Percentiles rank a stretch among this genome's conserved stretches.
phyloP scores from a whole-genome alignment of 2,888 invertebrate species.

The Nebria brevicollis region DNA sequence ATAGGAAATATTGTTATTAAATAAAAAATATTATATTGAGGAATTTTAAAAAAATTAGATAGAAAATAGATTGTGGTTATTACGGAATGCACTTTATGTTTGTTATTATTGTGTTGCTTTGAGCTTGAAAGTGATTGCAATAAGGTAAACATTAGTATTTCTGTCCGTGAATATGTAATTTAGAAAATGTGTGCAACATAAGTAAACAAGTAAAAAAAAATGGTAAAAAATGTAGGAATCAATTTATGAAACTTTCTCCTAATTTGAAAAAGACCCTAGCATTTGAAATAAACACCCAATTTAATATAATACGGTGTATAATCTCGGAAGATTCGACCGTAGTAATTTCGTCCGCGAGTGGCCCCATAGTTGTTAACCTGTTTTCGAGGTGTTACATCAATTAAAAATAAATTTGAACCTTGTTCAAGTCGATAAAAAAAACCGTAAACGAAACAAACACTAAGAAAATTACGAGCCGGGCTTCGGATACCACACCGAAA shows the following conservation, averaged over 20 bases:
- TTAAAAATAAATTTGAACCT: slow-evolving; percentile 44
- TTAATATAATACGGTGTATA: not conserved
- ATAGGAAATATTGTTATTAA: no score
- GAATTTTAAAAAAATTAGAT: not conserved
- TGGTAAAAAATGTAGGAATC: not conserved
- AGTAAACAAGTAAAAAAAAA: not conserved
- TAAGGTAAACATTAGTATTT: not conserved
- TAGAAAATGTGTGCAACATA: not conserved
- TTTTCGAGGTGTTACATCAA: slow-evolving; percentile 38
- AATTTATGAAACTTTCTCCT: not conserved
- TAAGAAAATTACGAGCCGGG: slow-evolving; percentile 23
- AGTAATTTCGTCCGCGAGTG: not conserved
- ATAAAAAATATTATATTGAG: not conserved
- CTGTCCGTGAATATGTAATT: not conserved
- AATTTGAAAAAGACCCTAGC: not conserved
- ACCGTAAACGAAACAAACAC: slow-evolving; percentile 12
- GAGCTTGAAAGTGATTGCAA: not conserved
- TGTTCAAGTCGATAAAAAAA: slow-evolving; percentile 35
- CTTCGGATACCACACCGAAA: slow-evolving; percentile 19
- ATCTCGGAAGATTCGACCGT: not conserved
- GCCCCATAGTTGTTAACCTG: slow-evolving; percentile 14
- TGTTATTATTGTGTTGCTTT: not conserved
- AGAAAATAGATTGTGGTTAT: not conserved
- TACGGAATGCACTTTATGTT: not conserved
- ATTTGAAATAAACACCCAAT: not conserved